Base-by-base conservation (phyloP, 2,797 vertebrate genomes). In the Pempheris klunzingeri region DNA sequence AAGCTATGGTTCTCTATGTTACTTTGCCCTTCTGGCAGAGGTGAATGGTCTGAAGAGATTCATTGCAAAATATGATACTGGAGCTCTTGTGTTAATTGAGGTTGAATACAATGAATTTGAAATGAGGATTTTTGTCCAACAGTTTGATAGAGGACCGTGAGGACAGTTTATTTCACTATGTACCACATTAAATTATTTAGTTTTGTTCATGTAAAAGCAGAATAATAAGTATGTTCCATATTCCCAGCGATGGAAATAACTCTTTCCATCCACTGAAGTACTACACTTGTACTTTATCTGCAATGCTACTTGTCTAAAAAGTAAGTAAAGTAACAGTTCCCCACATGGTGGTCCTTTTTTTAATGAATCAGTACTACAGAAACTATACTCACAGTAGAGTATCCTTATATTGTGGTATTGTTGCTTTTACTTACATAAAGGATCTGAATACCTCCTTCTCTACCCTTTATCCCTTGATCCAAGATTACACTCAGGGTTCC, bases 381-480 rank as follows among this genome's bases (percentile, higher is more conserved):
- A 8, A 4, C 4, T 18, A 22, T 11, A 17, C 30, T 32, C 6
- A 50, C 0, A 10, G 14, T 7, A 32, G 4, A 22, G 7, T 17
- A 7, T 6, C 57, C 2, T 41, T 46, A 17, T 7, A 30, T 32
- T 32, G 15, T 36, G n/a, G 9, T 57, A 7, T 20, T 59, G 41
- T 53, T 10, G 2, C 32, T 54, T 50, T 59, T 55, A 47, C 46
- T 46, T 34, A 20, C 28, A 22, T 39, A 22, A 55, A 47, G 20
- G 22, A 65, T 78, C 32, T 57, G 15, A 66, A 28, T 60, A 14
- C 28, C 15, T 52, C 18, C 34, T 46, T 22, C 10, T 39, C 41
- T 17, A 7, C 46, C 64, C 22, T 7, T 15, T 12, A n/a, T 38
- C 41, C 53, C 54, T 62, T 74, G n/a, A 77, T 81, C 74, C 52